phyloP scores from a whole-genome alignment of 2,888 invertebrate genomes.

The Ophion costatus region DNA sequence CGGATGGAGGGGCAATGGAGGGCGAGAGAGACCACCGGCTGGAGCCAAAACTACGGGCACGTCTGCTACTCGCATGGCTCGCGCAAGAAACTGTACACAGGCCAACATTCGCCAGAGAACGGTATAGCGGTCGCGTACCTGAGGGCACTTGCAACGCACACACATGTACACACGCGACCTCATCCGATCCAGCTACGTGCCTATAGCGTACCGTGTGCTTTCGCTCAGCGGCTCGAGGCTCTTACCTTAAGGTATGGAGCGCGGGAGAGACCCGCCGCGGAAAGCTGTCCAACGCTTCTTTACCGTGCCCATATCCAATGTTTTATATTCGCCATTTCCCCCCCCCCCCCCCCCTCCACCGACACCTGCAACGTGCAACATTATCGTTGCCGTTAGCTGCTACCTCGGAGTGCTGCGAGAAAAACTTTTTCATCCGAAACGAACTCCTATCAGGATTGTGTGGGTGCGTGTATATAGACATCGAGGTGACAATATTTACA shows the following conservation, averaged over 20 bases:
- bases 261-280: constrained; percentile 15
- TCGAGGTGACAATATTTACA: constrained; percentile 21
- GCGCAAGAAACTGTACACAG: constrained; percentile 33
- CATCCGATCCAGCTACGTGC: neutral
- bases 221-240: constrained; percentile 1
- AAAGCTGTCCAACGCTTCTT: constrained; percentile 51
- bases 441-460: neutral
- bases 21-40: constrained; percentile 56
- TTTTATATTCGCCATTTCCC: constrained; percentile 38
- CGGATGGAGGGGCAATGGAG: constrained; percentile 5
- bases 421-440: constrained; percentile 30
- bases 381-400: constrained; percentile 34
- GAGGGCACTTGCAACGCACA: constrained; percentile 1
- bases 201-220: neutral
- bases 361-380: constrained; percentile 51
- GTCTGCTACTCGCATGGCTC: constrained; percentile 56
- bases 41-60: constrained; percentile 73
- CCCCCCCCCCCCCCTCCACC: constrained; percentile 20
- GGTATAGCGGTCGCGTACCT: too few species aligned
- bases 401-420: constrained; percentile 17
- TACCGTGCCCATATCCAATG: constrained; percentile 52
- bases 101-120: constrained; percentile 33
- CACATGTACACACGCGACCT: constrained; percentile 1
- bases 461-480: neutral
- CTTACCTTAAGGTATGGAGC: neutral